phyloP scores from a whole-genome alignment of 2,888 invertebrate species.

The Yponomeuta cagnagella region DNA sequence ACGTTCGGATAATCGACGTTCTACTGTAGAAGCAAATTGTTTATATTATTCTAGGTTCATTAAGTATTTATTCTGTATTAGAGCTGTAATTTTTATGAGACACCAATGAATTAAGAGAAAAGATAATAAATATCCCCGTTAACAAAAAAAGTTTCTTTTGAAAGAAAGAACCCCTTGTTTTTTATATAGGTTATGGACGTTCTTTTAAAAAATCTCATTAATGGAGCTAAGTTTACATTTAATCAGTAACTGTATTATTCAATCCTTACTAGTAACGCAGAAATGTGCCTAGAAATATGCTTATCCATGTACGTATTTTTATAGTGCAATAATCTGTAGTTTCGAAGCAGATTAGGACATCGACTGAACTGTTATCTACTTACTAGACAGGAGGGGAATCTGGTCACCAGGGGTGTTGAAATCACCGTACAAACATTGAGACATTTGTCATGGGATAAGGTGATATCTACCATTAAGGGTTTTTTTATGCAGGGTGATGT shows the following conservation, averaged over 20 bases:
- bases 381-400: constrained; percentile 15
- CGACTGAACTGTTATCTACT: constrained; percentile 12
- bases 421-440: no score
- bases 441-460: no score
- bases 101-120: not conserved
- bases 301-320: constrained; percentile 63
- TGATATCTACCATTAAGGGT: no score
- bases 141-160: no score
- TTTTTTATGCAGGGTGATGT: no score
- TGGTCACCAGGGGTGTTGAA: not conserved
- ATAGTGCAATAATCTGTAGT: constrained; percentile 62
- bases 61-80: not conserved
- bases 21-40: not conserved
- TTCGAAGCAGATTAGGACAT: constrained; percentile 45
- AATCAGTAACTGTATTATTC: constrained; percentile 31
- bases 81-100: not conserved
- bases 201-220: constrained; percentile 11
- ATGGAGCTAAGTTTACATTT: constrained; percentile 9
- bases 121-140: no score
- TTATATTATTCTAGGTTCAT: not conserved
- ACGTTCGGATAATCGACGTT: no score
- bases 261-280: constrained; percentile 59
- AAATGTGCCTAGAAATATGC: constrained; percentile 73
- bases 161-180: not conserved
- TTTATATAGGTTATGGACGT: constrained; percentile 6